These are phyloP conservation scores for Leptestheria dahalacensis DNA, from an alignment of 1,140 invertebrate species.

Conservation along the genomic window DNA sequence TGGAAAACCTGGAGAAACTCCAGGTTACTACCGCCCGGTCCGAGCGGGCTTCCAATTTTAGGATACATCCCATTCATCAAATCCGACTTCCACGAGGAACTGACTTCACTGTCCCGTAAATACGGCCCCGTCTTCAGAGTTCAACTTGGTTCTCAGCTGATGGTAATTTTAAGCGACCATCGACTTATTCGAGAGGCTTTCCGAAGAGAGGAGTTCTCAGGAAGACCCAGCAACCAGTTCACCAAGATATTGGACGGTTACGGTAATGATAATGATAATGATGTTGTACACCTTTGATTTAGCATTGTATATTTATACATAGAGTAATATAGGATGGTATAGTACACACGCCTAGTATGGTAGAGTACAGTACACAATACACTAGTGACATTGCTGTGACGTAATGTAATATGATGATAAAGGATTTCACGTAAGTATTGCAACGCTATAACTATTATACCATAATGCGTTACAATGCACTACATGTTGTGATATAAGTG, in stretches of 20 bases:
- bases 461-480: background rate
- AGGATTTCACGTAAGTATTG: too few species aligned
- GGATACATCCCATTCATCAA: conserved; percentile 67
- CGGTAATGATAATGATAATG: conserved; percentile 51
- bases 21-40: conserved; percentile 54
- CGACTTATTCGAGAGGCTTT: conserved; percentile 68
- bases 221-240: conserved; percentile 66
- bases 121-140: too few species aligned
- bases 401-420: too few species aligned
- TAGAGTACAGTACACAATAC: too few species aligned
- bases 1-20: conserved; percentile 3
- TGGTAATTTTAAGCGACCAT: conserved; percentile 71
- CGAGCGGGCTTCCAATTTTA: conserved; percentile 62
- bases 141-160: conserved; percentile 59
- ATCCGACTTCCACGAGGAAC: conserved; percentile 56
- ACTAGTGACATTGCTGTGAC: too few species aligned
- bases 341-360: too few species aligned
- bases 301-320: too few species aligned
- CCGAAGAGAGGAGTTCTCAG: conserved; percentile 65
- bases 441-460: too few species aligned
- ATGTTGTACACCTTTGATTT: too few species aligned
- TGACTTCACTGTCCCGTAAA: conserved; percentile 49
- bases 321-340: too few species aligned
- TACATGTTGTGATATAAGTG: too few species aligned
- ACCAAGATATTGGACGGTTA: conserved; percentile 70